These are phyloP conservation scores for Sander lucioperca DNA, from an alignment of 2,113 vertebrate species.

Conservation along the genomic window DNA sequence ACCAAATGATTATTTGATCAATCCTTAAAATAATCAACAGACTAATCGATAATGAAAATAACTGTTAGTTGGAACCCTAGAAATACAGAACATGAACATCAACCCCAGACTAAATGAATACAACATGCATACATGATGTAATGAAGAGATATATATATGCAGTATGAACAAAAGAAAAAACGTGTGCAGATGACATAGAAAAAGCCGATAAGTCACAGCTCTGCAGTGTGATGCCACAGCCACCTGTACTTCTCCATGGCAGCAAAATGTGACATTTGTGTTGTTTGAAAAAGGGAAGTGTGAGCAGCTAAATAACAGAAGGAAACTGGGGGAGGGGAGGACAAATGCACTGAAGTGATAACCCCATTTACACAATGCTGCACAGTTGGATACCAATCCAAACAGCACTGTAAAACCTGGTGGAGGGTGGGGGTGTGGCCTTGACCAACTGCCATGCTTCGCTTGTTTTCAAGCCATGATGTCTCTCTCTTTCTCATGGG, in stretches of 20 bases:
- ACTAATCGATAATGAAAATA: too few relatives aligned
- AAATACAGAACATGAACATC: background rate
- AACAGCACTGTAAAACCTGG: background rate
- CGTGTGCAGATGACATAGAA: background rate
- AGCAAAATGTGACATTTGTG: background rate
- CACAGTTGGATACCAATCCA: background rate
- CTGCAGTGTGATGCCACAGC: background rate
- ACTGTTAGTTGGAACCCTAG: background rate
- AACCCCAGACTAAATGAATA: background rate
- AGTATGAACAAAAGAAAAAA: background rate
- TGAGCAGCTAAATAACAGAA: background rate
- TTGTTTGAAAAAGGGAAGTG: slow-evolving; percentile 55
- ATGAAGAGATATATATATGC: background rate
- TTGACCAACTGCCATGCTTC: too few relatives aligned
- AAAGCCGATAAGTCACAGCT: background rate
- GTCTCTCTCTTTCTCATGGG: too few relatives aligned
- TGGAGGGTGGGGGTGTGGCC: too few relatives aligned
- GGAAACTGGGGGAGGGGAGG: slow-evolving; percentile 17
- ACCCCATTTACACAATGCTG: background rate
- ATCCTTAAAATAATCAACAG: background rate
- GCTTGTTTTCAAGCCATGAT: too few relatives aligned
- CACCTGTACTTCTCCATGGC: slow-evolving; percentile 37
- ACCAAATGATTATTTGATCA: background rate
- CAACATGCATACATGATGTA: background rate
- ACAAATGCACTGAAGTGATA: background rate